Evolutionary conservation across 1,140 invertebrate species (phyloP).

Genomic region (Brachionus rubens): DNA sequence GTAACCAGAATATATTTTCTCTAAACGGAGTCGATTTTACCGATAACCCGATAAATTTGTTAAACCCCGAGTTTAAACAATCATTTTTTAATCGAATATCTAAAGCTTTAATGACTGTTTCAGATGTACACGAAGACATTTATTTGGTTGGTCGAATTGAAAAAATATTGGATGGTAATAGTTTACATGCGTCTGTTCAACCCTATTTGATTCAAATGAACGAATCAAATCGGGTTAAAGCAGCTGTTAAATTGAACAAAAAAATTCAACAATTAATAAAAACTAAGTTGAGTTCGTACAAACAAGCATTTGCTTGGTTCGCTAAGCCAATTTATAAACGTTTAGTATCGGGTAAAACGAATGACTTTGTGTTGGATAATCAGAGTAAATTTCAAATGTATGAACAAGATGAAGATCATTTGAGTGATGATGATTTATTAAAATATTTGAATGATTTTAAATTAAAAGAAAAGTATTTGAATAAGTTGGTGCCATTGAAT

Average conservation of each 20-base stretch:
- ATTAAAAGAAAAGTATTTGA: constrained; percentile 34
- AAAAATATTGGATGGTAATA: constrained; percentile 19
- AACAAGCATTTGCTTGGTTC: constrained; percentile 31
- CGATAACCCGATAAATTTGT: neutral
- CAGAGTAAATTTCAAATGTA: constrained; percentile 33
- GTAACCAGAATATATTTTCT: constrained; percentile 24
- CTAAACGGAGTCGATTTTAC: constrained; percentile 16
- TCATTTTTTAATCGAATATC: constrained; percentile 6
- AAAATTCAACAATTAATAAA: constrained; percentile 45
- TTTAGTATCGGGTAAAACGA: neutral
- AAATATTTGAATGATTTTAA: constrained; percentile 26
- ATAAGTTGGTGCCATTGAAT: neutral
- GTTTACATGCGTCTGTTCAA: constrained; percentile 14
- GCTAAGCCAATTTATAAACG: constrained; percentile 36
- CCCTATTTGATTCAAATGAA: constrained; percentile 46
- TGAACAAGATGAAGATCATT: constrained; percentile 30
- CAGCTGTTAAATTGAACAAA: constrained; percentile 41
- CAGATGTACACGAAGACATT: constrained; percentile 9
- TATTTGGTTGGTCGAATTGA: constrained; percentile 28
- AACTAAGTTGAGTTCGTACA: constrained; percentile 12
- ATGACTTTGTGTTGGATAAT: constrained; percentile 21
- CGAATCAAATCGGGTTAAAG: constrained; percentile 28
- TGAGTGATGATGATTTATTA: constrained; percentile 34
- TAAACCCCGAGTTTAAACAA: neutral
- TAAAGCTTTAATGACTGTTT: constrained; percentile 35